Evolutionary conservation across 2,888 invertebrate genomes (phyloP).

Genomic region (Clusia tigrina): DNA sequence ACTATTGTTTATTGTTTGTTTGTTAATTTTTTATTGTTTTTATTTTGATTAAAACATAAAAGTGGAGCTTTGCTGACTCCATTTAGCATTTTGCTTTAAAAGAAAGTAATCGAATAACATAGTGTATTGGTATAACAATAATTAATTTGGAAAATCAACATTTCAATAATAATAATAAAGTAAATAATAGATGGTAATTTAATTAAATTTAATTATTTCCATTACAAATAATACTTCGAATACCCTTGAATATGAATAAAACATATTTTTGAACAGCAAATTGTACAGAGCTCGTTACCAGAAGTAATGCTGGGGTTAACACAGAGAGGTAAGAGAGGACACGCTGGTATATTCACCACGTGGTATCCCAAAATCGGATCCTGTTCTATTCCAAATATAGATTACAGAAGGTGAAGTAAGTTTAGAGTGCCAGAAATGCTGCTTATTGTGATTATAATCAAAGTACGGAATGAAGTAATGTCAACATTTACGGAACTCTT

Average conservation of each 20-base stretch:
- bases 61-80: too few species aligned
- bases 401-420: too few species aligned
- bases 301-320: too few species aligned
- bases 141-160: slow-evolving; percentile 1
- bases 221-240: background rate
- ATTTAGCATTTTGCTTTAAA: background rate
- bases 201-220: slow-evolving; percentile 34
- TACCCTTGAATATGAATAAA: slow-evolving; percentile 41
- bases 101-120: background rate
- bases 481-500: too few species aligned
- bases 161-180: background rate
- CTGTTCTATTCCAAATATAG: too few species aligned
- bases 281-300: too few species aligned
- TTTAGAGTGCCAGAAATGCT: too few species aligned
- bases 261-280: slow-evolving; percentile 30
- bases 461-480: too few species aligned
- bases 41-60: background rate
- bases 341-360: too few species aligned
- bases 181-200: slow-evolving; percentile 33
- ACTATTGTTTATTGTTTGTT: slow-evolving; percentile 18
- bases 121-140: background rate
- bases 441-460: too few species aligned
- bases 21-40: slow-evolving; percentile 27
- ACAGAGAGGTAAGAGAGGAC: too few species aligned
- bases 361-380: too few species aligned